These are phyloP conservation scores for Zalophus californianus DNA, from an alignment of 2,797 vertebrate species.

Conservation along the genomic window DNA sequence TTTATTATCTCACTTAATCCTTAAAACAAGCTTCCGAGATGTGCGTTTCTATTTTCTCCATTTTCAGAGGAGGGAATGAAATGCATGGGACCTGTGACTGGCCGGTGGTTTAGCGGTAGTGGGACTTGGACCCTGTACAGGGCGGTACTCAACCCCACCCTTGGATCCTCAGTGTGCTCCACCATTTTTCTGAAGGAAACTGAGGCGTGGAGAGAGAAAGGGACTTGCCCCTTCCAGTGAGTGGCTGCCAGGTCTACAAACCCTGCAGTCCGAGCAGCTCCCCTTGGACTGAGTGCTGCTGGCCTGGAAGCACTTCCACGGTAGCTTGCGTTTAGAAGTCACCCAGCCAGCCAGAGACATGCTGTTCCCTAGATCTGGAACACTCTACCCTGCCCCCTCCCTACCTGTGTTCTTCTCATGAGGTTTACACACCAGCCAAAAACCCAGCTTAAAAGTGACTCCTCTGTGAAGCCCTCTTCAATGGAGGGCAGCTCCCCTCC, in stretches of 20 bases:
- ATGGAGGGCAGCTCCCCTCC: neutral
- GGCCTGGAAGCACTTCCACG: neutral
- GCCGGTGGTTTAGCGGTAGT: too few relatives aligned
- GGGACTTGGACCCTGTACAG: neutral
- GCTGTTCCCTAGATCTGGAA: neutral
- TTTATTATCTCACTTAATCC: neutral
- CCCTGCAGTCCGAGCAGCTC: neutral
- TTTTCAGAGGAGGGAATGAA: neutral
- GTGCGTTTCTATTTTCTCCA: neutral
- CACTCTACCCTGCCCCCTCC: neutral
- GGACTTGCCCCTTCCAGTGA: neutral
- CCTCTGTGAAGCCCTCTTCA: neutral
- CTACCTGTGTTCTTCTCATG: neutral
- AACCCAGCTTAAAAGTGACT: neutral
- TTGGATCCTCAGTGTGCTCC: neutral
- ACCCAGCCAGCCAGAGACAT: neutral
- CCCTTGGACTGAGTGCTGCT: neutral
- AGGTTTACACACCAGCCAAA: neutral
- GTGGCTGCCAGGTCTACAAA: neutral
- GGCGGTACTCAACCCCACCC: too few relatives aligned
- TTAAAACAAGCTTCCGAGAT: neutral
- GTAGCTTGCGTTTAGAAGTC: neutral
- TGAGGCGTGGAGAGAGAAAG: neutral
- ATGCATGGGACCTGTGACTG: neutral
- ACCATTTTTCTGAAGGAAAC: neutral